Evolutionary conservation across 1,140 invertebrate species (phyloP).

Genomic region (Drusus annulatus): DNA sequence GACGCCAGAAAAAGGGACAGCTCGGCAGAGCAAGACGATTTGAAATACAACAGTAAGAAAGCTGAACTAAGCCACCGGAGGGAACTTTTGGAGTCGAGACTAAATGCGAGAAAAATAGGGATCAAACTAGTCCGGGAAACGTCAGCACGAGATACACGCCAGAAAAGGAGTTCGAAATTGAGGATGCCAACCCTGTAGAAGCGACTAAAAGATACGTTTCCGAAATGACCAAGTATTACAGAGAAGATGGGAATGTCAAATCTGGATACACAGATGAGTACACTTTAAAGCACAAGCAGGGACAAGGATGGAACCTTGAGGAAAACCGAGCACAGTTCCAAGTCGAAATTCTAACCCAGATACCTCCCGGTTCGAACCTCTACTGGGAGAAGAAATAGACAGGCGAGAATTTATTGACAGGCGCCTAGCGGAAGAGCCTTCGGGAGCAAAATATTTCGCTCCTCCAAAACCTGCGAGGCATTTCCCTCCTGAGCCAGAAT

Average conservation of each 20-base stretch:
- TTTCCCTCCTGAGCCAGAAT: slow-evolving; percentile 72
- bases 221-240: slow-evolving; percentile 70
- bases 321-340: slow-evolving; percentile 43
- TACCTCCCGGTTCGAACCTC: slow-evolving; percentile 62
- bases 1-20: slow-evolving; percentile 74
- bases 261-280: slow-evolving; percentile 66
- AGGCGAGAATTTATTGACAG: slow-evolving; percentile 71
- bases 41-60: slow-evolving; percentile 59
- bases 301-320: slow-evolving; percentile 50
- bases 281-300: slow-evolving; percentile 63
- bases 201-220: slow-evolving; percentile 71
- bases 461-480: slow-evolving; percentile 60
- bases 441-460: slow-evolving; percentile 53
- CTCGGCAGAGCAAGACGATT: slow-evolving; percentile 62
- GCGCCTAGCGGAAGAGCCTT: slow-evolving; percentile 60
- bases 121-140: slow-evolving; percentile 64
- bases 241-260: slow-evolving; percentile 62
- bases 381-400: slow-evolving; percentile 71
- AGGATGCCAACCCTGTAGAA: slow-evolving; percentile 70
- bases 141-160: slow-evolving; percentile 65
- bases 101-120: slow-evolving; percentile 73
- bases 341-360: slow-evolving; percentile 53
- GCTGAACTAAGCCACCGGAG: slow-evolving; percentile 79
- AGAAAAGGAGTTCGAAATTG: slow-evolving; percentile 67
- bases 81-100: slow-evolving; percentile 81